A percentile compares a stretch with the other conserved stretches of the same genome.
These are phyloP conservation scores for Aplochiton taeniatus DNA, from an alignment of 2,797 vertebrate species.

Conservation along the genomic window DNA sequence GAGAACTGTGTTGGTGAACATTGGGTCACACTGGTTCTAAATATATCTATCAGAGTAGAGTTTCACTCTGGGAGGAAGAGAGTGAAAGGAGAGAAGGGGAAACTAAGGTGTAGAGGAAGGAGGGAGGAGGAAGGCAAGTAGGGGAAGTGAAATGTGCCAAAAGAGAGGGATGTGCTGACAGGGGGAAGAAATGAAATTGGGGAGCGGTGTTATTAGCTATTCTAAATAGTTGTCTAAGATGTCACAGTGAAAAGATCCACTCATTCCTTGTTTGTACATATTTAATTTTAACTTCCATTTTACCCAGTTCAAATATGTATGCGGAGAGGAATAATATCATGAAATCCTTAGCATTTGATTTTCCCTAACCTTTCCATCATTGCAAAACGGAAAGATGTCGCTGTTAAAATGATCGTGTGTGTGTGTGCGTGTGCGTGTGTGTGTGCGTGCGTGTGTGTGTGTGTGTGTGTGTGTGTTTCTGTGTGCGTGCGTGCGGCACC, in stretches of 20 bases:
- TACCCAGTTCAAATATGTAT: too few relatives aligned
- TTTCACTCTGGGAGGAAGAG: conserved; percentile 59
- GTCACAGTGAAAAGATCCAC: too few relatives aligned
- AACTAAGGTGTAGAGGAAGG: conserved; percentile 35
- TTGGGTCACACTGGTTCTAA: conserved; percentile 68
- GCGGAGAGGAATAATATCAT: too few relatives aligned
- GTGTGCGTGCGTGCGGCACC: conserved; percentile 7
- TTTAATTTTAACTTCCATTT: too few relatives aligned
- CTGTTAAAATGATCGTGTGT: neutral
- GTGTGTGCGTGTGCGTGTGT: neutral
- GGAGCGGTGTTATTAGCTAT: conserved; percentile 34
- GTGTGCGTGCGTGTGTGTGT: neutral
- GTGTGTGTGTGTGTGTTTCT: neutral
- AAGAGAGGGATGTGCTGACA: conserved; percentile 38
- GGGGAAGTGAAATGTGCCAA: neutral
- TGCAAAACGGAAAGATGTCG: too few relatives aligned
- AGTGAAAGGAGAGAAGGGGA: conserved; percentile 1
- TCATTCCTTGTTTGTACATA: too few relatives aligned
- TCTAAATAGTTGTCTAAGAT: too few relatives aligned
- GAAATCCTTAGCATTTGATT: too few relatives aligned
- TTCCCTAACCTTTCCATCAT: too few relatives aligned
- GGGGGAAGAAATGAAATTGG: conserved; percentile 14
- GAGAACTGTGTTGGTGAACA: conserved; percentile 62
- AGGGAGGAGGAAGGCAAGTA: neutral
- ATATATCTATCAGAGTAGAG: conserved; percentile 67